A percentile compares a stretch with the other conserved stretches of the same genome.
Evolutionary conservation across 2,888 invertebrate genomes (phyloP).

Genomic region (Ceraclea dissimilis): DNA sequence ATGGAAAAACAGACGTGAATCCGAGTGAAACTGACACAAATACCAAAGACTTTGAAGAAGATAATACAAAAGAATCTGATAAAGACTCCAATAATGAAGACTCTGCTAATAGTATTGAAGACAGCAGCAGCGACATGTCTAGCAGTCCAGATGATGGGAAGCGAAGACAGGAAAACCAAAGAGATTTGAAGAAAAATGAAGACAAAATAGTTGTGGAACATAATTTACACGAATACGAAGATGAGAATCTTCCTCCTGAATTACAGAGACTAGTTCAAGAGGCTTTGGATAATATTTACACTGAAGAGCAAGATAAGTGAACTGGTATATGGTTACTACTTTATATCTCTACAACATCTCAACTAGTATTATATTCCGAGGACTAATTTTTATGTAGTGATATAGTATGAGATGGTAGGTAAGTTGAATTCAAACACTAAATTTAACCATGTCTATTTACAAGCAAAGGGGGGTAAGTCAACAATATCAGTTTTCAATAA

Average conservation of each 20-base stretch:
- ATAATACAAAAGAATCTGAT: not conserved
- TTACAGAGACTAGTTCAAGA: constrained; percentile 54
- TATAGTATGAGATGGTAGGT: too few relatives aligned
- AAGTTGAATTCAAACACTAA: too few relatives aligned
- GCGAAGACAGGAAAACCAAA: not conserved
- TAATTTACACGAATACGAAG: constrained; percentile 9
- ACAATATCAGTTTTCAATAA: too few relatives aligned
- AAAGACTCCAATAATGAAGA: not conserved
- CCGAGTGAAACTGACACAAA: not conserved
- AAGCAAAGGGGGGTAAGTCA: too few relatives aligned
- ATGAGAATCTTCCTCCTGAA: constrained; percentile 45
- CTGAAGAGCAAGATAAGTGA: constrained; percentile 15
- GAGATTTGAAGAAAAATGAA: not conserved
- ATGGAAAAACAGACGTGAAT: not conserved
- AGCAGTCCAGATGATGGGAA: not conserved
- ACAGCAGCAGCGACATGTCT: not conserved
- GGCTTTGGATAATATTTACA: constrained; percentile 37
- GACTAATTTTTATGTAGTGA: too few relatives aligned
- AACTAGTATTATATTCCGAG: too few relatives aligned
- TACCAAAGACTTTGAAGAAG: not conserved
- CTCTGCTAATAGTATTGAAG: not conserved
- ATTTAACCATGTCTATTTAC: too few relatives aligned
- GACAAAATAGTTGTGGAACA: not conserved
- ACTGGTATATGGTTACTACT: too few relatives aligned
- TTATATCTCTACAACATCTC: too few relatives aligned